Evolutionary conservation across 2,797 vertebrate species (phyloP).

Genomic region (Oophaga sylvatica): DNA sequence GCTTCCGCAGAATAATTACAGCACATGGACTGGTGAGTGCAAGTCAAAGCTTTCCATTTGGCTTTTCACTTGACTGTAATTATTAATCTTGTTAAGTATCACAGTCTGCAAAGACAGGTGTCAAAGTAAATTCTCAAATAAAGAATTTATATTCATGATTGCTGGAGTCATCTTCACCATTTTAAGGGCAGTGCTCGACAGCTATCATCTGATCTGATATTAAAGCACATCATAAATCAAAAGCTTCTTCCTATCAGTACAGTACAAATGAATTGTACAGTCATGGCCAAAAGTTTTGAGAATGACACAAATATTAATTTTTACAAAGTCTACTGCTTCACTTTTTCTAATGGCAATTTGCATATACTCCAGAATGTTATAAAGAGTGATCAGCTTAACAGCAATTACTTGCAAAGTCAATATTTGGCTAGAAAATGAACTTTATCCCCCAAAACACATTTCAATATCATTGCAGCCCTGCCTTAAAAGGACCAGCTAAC

Average conservation of each 20-base stretch:
- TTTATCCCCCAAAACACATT: too few species aligned
- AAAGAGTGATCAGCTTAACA: too few species aligned
- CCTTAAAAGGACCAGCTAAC: too few species aligned
- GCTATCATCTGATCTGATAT: slow-evolving; percentile 14
- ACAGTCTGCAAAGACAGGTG: slow-evolving; percentile 48
- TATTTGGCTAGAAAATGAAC: too few species aligned
- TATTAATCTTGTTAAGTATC: slow-evolving; percentile 54
- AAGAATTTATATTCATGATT: slow-evolving; percentile 39
- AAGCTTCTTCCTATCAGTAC: not conserved
- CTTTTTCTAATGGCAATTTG: too few species aligned
- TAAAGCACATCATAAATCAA: not conserved
- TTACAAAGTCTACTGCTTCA: too few species aligned
- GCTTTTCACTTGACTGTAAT: slow-evolving; percentile 50
- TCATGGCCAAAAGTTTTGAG: too few species aligned
- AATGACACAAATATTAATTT: too few species aligned
- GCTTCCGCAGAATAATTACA: slow-evolving; percentile 62
- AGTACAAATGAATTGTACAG: not conserved
- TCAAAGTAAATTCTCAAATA: slow-evolving; percentile 45
- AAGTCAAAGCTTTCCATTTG: slow-evolving; percentile 54
- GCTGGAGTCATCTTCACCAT: slow-evolving; percentile 30
- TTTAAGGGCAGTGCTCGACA: slow-evolving; percentile 45
- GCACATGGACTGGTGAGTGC: slow-evolving; percentile 40
- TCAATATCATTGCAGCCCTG: too few species aligned
- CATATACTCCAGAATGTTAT: too few species aligned
- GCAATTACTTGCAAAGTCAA: too few species aligned